Percentiles rank a stretch among this genome's conserved stretches.
phyloP scores from a whole-genome alignment of 2,113 vertebrate genomes.

The Myxocyprinus asiaticus region DNA sequence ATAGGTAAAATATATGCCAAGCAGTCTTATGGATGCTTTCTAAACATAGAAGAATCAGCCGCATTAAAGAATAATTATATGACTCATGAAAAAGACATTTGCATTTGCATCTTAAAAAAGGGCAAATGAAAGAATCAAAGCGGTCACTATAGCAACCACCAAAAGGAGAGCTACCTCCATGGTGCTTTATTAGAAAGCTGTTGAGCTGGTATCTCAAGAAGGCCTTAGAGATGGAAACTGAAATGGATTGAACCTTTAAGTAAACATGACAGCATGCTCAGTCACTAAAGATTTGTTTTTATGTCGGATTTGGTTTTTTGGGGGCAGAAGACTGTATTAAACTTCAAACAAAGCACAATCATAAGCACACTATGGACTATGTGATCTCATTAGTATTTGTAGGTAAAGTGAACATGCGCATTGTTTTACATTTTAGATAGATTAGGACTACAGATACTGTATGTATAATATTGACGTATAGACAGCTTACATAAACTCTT shows the following conservation, averaged over 20 bases:
- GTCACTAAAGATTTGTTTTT: slow-evolving; percentile 15
- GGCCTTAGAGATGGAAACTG: slow-evolving; percentile 52
- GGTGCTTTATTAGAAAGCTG: slow-evolving; percentile 12
- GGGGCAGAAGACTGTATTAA: neutral
- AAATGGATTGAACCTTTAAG: slow-evolving; percentile 35
- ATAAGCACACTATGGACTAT: neutral
- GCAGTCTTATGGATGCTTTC: neutral
- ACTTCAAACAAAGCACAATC: slow-evolving; percentile 1
- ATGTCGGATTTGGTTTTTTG: neutral
- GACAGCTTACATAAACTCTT: no score
- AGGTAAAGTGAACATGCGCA: neutral
- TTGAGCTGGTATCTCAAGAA: slow-evolving; percentile 46
- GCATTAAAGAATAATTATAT: slow-evolving; percentile 23
- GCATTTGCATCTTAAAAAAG: slow-evolving; percentile 47
- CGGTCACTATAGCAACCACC: slow-evolving; percentile 56
- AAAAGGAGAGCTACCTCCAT: slow-evolving; percentile 31
- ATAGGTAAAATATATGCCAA: neutral
- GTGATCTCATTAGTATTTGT: neutral
- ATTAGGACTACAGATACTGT: no score
- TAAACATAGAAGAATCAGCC: slow-evolving; percentile 12
- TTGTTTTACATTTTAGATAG: neutral
- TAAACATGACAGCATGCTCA: slow-evolving; percentile 12
- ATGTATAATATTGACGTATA: no score
- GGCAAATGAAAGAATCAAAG: slow-evolving; percentile 48
- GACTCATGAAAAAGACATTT: slow-evolving; percentile 38